phyloP scores from a whole-genome alignment of 2,888 invertebrate species.

The Parascotia fuliginaria region DNA sequence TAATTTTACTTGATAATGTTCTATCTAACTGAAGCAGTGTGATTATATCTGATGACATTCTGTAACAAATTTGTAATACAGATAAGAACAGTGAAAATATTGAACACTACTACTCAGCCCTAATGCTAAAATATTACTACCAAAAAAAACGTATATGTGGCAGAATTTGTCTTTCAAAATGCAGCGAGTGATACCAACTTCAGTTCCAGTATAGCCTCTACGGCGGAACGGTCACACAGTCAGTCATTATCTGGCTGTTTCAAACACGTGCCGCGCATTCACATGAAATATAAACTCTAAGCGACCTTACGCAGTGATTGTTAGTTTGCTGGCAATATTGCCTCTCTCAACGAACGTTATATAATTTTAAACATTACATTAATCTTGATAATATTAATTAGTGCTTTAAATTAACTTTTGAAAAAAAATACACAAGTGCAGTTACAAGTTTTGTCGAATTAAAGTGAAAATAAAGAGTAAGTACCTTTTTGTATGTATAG shows the following conservation, averaged over 20 bases:
- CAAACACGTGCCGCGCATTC: conserved; percentile 37
- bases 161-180: not conserved
- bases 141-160: not conserved
- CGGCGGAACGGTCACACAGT: conserved; percentile 33
- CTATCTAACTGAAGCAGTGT: conserved; percentile 88
- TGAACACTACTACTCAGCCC: conserved; percentile 1
- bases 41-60: conserved; percentile 88
- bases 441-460: not conserved
- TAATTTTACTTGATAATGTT: conserved; percentile 81
- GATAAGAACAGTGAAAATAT: not conserved
- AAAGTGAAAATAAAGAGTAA: conserved; percentile 21
- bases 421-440: not conserved
- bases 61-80: conserved; percentile 50
- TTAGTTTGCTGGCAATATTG: conserved; percentile 39
- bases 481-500: conserved; percentile 17
- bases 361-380: conserved; percentile 12
- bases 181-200: not conserved
- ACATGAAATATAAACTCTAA: conserved; percentile 34
- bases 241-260: conserved; percentile 33
- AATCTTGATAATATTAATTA: not conserved
- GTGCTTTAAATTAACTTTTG: not conserved
- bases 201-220: conserved; percentile 15
- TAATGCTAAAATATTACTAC: not conserved
- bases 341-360: conserved; percentile 38
- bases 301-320: conserved; percentile 40